These are phyloP conservation scores for Hapalemur alaotrensis DNA, from an alignment of 2,797 vertebrate genomes.

Conservation along the genomic window DNA sequence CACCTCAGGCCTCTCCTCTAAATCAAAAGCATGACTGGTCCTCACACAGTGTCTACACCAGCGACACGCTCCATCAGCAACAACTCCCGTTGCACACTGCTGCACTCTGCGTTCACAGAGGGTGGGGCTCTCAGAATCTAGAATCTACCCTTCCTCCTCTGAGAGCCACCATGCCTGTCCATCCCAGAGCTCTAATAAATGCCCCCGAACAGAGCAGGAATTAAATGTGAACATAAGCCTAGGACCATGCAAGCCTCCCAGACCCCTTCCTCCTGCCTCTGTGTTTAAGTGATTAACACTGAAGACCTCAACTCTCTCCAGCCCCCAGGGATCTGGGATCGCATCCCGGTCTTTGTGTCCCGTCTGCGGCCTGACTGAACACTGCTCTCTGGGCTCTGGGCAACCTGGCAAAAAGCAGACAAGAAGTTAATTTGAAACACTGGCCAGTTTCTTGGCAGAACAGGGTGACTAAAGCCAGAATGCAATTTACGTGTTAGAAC, in stretches of 20 bases:
- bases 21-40: background rate
- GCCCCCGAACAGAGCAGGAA: background rate
- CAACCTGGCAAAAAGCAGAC: constrained; percentile 41
- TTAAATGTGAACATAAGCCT: background rate
- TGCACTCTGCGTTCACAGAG: background rate
- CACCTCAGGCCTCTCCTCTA: rapidly evolving
- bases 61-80: background rate
- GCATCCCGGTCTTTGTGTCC: constrained; percentile 12
- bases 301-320: constrained; percentile 47
- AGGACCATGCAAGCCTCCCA: background rate
- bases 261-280: background rate
- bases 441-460: constrained; percentile 35
- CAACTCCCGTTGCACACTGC: background rate
- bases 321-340: constrained; percentile 55
- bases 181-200: background rate
- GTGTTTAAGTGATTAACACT: background rate
- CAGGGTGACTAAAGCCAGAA: constrained; percentile 51
- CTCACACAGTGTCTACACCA: rapidly evolving
- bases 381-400: background rate
- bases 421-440: constrained; percentile 58
- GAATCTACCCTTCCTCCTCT: background rate
- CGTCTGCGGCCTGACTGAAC: constrained; percentile 29
- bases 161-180: rapidly evolving
- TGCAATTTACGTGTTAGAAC: background rate
- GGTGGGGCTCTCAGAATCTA: background rate